A percentile compares a stretch with the other conserved stretches of the same genome.
Evolutionary conservation across 2,797 vertebrate species (phyloP).

Genomic region (Manis crassicaudata): DNA sequence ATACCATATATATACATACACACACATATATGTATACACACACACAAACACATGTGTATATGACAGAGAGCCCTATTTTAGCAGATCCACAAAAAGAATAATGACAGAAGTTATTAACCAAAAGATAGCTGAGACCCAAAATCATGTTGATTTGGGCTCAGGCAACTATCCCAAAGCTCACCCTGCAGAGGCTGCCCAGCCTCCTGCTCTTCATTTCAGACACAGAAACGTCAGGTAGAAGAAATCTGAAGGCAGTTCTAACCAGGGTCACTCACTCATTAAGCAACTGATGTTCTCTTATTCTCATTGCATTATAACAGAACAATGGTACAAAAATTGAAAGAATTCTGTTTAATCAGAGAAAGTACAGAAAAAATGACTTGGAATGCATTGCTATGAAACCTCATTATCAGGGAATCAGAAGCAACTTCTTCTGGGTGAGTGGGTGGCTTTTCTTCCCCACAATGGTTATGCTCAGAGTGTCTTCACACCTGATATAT

Average conservation of each 20-base stretch:
- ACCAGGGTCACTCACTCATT: neutral
- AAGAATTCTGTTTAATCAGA: slow-evolving; percentile 39
- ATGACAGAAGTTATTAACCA: neutral
- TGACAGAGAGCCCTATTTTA: neutral
- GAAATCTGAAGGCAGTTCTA: neutral
- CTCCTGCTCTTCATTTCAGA: neutral
- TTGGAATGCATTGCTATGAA: neutral
- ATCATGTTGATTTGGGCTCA: neutral
- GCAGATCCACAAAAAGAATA: neutral
- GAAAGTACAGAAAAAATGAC: slow-evolving; percentile 4
- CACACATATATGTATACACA: neutral
- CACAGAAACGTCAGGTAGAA: too few species aligned
- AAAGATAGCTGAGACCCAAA: neutral
- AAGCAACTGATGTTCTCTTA: neutral
- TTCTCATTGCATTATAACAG: neutral
- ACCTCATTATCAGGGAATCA: neutral
- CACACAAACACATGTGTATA: too few species aligned
- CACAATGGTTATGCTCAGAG: neutral
- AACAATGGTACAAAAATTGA: neutral
- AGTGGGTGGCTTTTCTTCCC: neutral
- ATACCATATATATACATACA: neutral
- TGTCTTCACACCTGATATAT: neutral
- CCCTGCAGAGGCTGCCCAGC: too few species aligned
- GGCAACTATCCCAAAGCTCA: rapidly evolving
- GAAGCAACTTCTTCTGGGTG: neutral